These are phyloP conservation scores for Leucoraja ocellata DNA, from an alignment of 2,797 vertebrate species.

Conservation along the genomic window DNA sequence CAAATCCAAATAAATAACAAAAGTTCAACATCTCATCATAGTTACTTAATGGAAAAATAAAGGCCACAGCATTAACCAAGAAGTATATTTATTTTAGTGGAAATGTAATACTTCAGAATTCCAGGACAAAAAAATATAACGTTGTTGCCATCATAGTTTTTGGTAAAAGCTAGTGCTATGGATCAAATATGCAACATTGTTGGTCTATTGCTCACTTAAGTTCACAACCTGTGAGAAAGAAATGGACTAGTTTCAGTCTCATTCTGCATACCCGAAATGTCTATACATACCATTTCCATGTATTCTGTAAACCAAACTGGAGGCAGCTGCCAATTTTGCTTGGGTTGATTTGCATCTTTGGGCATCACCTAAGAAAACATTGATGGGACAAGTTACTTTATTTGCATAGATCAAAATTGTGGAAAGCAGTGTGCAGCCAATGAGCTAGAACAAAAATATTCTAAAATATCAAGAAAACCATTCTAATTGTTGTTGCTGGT, in stretches of 20 bases:
- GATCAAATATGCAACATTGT: not conserved
- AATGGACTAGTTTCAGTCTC: not conserved
- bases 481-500: not conserved
- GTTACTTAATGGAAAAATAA: not conserved
- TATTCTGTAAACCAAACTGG: constrained; percentile 90
- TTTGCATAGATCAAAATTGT: not conserved
- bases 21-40: not conserved
- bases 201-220: not conserved
- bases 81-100: not conserved
- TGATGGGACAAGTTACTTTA: not conserved
- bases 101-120: not conserved
- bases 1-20: not conserved
- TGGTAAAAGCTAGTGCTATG: not conserved
- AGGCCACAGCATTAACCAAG: no score
- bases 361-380: not conserved
- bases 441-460: not conserved
- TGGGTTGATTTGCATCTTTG: not conserved
- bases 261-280: not conserved
- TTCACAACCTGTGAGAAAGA: not conserved
- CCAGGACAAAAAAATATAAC: not conserved
- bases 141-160: not conserved
- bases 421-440: not conserved
- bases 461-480: not conserved
- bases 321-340: constrained; percentile 50
- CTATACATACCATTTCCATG: constrained; percentile 77